These are phyloP conservation scores for Corynorhinus townsendii DNA, from an alignment of 2,113 vertebrate species.

Conservation along the genomic window DNA sequence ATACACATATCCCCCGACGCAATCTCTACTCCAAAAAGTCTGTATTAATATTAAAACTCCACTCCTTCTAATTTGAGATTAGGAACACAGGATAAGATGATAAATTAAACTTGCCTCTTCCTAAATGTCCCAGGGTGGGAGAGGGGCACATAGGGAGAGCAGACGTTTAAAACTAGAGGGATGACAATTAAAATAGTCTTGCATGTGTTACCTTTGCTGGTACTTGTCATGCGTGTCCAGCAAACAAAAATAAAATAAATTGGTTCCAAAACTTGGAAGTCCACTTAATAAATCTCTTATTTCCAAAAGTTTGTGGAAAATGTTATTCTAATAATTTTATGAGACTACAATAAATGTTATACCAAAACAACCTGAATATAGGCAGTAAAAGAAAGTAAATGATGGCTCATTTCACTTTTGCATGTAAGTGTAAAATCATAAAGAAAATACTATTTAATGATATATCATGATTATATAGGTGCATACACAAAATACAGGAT, in stretches of 20 bases:
- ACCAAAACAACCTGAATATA: not conserved
- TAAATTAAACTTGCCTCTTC: not conserved
- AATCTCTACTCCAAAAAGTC: not conserved
- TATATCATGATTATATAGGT: not conserved
- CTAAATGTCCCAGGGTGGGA: not conserved
- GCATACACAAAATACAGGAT: not conserved
- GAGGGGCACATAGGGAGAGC: not conserved
- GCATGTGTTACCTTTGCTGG: not conserved
- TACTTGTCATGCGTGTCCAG: not conserved
- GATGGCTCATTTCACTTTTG: not conserved
- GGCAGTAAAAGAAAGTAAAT: not conserved
- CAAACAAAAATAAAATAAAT: not conserved
- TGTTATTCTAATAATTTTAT: not conserved
- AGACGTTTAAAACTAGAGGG: not conserved
- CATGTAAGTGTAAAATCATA: not conserved
- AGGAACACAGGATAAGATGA: not conserved
- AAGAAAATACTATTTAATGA: not conserved
- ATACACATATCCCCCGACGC: not conserved
- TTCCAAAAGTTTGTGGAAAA: not conserved
- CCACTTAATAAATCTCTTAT: not conserved
- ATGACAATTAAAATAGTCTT: not conserved
- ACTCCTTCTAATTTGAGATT: not conserved
- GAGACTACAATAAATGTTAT: not conserved
- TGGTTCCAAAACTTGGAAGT: not conserved
- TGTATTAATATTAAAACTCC: not conserved